These are phyloP conservation scores for Antrozous pallidus DNA, from an alignment of 2,797 vertebrate genomes.

Conservation along the genomic window DNA sequence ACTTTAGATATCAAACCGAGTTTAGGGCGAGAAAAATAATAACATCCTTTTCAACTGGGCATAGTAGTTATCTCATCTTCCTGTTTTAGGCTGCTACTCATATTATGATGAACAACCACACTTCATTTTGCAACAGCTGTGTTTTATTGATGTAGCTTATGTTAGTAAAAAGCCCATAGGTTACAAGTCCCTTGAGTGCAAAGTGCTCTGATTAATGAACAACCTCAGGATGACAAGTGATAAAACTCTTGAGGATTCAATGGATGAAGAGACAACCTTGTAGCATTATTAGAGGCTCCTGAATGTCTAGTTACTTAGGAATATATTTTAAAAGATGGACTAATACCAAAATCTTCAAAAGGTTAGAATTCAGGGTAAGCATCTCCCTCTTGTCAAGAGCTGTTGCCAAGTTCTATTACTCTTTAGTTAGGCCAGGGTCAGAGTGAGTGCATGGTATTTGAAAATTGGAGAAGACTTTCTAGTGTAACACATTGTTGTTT, in stretches of 20 bases:
- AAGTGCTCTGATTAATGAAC: slow-evolving; percentile 60
- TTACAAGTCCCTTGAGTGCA: slow-evolving; percentile 29
- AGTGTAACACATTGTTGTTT: not conserved
- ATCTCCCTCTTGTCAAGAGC: not conserved
- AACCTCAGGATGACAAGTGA: slow-evolving; percentile 43
- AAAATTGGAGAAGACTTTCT: not conserved
- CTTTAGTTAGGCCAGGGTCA: not conserved
- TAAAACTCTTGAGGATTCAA: slow-evolving; percentile 4
- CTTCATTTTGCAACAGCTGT: slow-evolving; percentile 36
- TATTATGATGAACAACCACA: slow-evolving; percentile 18
- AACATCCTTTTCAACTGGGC: not conserved
- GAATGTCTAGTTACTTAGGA: not conserved
- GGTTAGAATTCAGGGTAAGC: not conserved
- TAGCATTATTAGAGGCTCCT: not conserved
- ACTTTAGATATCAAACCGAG: not conserved
- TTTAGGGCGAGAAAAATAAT: slow-evolving; percentile 18
- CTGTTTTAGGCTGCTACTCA: slow-evolving; percentile 1
- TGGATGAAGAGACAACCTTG: not conserved
- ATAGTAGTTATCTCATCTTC: slow-evolving; percentile 6
- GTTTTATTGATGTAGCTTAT: slow-evolving; percentile 56
- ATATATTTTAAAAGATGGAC: not conserved
- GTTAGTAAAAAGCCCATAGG: slow-evolving; percentile 51
- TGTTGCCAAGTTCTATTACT: not conserved
- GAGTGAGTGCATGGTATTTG: not conserved
- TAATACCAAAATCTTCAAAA: not conserved